Evolutionary conservation across 2,113 vertebrate species (phyloP).

Genomic region (Pseudorectes ferrugineus): DNA sequence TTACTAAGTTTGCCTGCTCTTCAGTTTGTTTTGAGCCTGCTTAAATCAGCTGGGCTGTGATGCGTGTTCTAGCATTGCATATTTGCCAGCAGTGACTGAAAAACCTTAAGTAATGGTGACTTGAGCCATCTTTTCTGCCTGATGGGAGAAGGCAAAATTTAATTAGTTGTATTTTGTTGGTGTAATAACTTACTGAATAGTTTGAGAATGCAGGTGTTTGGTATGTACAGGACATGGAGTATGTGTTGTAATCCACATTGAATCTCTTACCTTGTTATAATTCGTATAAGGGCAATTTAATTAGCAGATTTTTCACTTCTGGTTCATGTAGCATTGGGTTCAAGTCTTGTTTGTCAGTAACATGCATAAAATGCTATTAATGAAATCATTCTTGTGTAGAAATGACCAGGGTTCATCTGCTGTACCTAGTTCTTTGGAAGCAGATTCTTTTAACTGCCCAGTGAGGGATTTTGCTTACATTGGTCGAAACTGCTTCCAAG

Average conservation of each 20-base stretch:
- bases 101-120: background rate
- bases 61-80: background rate
- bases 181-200: background rate
- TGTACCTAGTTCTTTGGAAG: background rate
- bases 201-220: background rate
- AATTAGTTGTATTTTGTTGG: background rate
- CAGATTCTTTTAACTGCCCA: background rate
- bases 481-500: background rate
- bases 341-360: background rate
- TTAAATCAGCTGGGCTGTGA: background rate
- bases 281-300: background rate
- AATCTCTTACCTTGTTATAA: background rate
- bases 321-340: background rate
- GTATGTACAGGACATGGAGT: fast-evolving
- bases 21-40: background rate
- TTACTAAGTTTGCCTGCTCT: background rate
- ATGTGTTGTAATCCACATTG: background rate
- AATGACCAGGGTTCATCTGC: background rate
- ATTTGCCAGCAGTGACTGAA: background rate
- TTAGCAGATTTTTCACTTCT: background rate
- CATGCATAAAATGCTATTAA: background rate
- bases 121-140: background rate
- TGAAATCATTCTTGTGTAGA: background rate
- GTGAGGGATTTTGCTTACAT: background rate
- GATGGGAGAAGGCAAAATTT: background rate